A percentile compares a stretch with the other conserved stretches of the same genome.
These are phyloP conservation scores for Brachionus sp. DNA, from an alignment of 1,140 invertebrate genomes.

Conservation along the genomic window DNA sequence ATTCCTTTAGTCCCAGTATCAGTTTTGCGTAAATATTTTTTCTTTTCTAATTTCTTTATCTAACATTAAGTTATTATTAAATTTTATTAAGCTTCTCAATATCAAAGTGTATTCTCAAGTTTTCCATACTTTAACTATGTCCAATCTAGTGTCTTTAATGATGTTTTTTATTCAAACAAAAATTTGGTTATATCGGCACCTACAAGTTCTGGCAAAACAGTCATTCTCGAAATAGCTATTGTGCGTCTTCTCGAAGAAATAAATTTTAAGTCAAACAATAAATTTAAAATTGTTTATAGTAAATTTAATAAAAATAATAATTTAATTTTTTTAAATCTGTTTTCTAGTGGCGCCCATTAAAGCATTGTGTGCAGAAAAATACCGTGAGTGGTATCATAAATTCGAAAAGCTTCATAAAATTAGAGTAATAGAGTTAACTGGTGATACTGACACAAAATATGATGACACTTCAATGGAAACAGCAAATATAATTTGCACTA, in stretches of 20 bases:
- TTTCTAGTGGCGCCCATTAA: conserved; percentile 74
- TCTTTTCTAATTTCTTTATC: neutral
- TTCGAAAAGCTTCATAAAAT: conserved; percentile 65
- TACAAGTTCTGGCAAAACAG: conserved; percentile 77
- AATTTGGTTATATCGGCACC: conserved; percentile 72
- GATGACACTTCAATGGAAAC: conserved; percentile 59
- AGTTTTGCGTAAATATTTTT: neutral
- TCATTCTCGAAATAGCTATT: conserved; percentile 75
- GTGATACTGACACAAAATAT: conserved; percentile 69
- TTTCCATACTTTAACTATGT: conserved; percentile 70
- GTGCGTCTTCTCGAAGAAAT: conserved; percentile 62
- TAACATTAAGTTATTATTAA: neutral
- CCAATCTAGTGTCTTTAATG: conserved; percentile 69
- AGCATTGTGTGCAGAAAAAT: conserved; percentile 70
- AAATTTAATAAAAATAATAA: conserved; percentile 49
- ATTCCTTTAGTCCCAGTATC: conserved; percentile 45
- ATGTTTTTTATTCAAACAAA: conserved; percentile 66
- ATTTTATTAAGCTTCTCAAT: conserved; percentile 37
- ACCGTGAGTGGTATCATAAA: conserved; percentile 70
- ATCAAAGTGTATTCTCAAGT: conserved; percentile 60
- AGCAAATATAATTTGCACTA: conserved; percentile 70
- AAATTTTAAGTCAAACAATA: conserved; percentile 54
- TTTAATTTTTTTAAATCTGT: conserved; percentile 29
- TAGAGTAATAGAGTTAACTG: conserved; percentile 69
- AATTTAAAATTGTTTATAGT: conserved; percentile 69